Evolutionary conservation across 2,797 vertebrate genomes (phyloP).

Genomic region (Epinephelus awoara): DNA sequence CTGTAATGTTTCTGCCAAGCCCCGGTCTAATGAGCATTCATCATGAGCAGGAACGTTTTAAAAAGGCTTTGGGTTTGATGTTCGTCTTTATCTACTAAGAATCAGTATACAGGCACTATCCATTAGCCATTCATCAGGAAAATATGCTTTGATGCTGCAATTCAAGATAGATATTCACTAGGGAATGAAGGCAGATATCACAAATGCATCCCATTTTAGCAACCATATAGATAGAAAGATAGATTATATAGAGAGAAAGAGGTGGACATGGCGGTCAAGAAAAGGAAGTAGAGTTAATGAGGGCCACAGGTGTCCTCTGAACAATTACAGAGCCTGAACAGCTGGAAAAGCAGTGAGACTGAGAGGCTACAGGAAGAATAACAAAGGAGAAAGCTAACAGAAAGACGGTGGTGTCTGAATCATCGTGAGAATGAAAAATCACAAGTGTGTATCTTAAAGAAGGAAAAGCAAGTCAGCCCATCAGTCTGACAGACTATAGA

Average conservation of each 20-base stretch:
- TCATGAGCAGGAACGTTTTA: conserved; percentile 27
- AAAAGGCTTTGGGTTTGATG: conserved; percentile 31
- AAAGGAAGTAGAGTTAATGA: conserved; percentile 34
- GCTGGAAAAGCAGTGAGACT: conserved; percentile 11
- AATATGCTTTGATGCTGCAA: conserved; percentile 2
- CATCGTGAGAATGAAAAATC: conserved; percentile 21
- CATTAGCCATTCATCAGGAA: conserved; percentile 20
- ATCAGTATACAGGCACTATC: conserved; percentile 19
- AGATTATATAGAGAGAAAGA: neutral
- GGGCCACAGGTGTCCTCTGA: conserved; percentile 43
- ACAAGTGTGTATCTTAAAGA: conserved; percentile 32
- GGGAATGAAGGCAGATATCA: neutral
- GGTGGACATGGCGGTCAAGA: neutral
- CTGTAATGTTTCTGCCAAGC: conserved; percentile 40
- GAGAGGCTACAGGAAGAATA: conserved; percentile 15
- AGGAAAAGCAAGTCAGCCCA: conserved; percentile 18
- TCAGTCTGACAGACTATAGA: conserved; percentile 27
- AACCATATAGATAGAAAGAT: neutral
- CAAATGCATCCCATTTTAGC: neutral
- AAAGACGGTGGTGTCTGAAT: conserved; percentile 25
- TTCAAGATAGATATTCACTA: conserved; percentile 15
- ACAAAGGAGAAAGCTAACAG: conserved; percentile 25
- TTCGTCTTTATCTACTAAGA: conserved; percentile 34
- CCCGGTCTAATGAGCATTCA: conserved; percentile 48
- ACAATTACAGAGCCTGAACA: conserved; percentile 41